phyloP scores from a whole-genome alignment of 2,888 invertebrate species.

The Heteromyza rotundicornis region DNA sequence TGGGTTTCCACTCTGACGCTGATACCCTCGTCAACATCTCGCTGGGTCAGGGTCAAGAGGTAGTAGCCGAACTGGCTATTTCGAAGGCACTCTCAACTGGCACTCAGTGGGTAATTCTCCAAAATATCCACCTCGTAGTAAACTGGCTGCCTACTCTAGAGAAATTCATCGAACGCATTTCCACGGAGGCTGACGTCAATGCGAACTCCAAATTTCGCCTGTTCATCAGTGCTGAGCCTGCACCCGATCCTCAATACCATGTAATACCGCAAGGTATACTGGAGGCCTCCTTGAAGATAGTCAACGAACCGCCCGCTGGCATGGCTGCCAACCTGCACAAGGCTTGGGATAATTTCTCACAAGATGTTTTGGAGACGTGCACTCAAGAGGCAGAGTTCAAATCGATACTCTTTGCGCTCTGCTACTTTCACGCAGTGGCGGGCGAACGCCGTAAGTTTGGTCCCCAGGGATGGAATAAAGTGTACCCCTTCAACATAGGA shows the following conservation, averaged over 20 bases:
- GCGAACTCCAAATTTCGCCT: conserved; percentile 66
- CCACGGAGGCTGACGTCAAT: conserved; percentile 68
- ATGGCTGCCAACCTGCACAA: conserved; percentile 95
- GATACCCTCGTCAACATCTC: conserved; percentile 92
- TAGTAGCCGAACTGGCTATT: conserved; percentile 87
- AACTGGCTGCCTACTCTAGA: conserved; percentile 88
- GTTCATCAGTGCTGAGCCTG: conserved; percentile 90
- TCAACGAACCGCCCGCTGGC: conserved; percentile 95
- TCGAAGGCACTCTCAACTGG: conserved; percentile 75
- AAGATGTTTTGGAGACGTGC: conserved; percentile 90
- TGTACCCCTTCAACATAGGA: conserved; percentile 81
- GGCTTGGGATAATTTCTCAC: conserved; percentile 89
- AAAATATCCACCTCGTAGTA: conserved; percentile 92
- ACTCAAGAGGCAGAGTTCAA: conserved; percentile 94
- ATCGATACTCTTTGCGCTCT: conserved; percentile 85
- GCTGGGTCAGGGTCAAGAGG: conserved; percentile 92
- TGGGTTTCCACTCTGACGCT: conserved; percentile 79
- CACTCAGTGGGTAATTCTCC: conserved; percentile 87
- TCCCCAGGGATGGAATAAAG: conserved; percentile 90
- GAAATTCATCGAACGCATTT: conserved; percentile 87
- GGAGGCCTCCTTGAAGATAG: conserved; percentile 93
- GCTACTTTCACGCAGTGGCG: conserved; percentile 95
- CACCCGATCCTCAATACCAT: conserved; percentile 71
- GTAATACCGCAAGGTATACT: conserved; percentile 85
- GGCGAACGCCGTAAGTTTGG: conserved; percentile 94